These are phyloP conservation scores for Chouioia cunea DNA, from an alignment of 2,888 invertebrate genomes.

Conservation along the genomic window DNA sequence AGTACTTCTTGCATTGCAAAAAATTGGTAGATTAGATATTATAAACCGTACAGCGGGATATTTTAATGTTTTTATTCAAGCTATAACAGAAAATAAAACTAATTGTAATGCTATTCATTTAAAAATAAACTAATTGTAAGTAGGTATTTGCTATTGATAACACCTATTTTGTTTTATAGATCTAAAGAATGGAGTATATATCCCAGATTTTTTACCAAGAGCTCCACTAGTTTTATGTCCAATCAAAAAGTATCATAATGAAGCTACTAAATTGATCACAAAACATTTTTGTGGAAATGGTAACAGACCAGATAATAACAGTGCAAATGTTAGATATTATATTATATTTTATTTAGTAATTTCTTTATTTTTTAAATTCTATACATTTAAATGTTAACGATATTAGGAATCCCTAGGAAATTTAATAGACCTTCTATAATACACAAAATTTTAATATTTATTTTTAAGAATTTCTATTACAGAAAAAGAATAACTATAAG, in stretches of 20 bases:
- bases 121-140: background rate
- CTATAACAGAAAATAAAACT: slow-evolving; percentile 32
- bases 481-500: too few species aligned
- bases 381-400: too few species aligned
- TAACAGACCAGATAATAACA: slow-evolving; percentile 5
- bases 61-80: slow-evolving; percentile 53
- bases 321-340: slow-evolving; percentile 22
- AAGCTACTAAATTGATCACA: slow-evolving; percentile 18
- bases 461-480: too few species aligned
- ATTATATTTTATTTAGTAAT: background rate
- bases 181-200: slow-evolving; percentile 45
- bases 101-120: slow-evolving; percentile 24
- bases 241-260: slow-evolving; percentile 13
- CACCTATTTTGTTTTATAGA: slow-evolving; percentile 35
- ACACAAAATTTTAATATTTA: too few species aligned
- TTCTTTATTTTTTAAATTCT: too few species aligned
- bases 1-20: slow-evolving; percentile 70
- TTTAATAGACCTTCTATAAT: too few species aligned
- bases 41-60: slow-evolving; percentile 70
- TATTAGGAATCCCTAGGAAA: too few species aligned
- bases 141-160: background rate
- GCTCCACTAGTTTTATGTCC: slow-evolving; percentile 57
- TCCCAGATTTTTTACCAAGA: slow-evolving; percentile 52
- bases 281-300: slow-evolving; percentile 1
- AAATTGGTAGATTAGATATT: slow-evolving; percentile 71